Conservation (phyloP, 37 sponge, comb jelly and placozoan species). For the Halisarca cf. caerulea region DNA sequence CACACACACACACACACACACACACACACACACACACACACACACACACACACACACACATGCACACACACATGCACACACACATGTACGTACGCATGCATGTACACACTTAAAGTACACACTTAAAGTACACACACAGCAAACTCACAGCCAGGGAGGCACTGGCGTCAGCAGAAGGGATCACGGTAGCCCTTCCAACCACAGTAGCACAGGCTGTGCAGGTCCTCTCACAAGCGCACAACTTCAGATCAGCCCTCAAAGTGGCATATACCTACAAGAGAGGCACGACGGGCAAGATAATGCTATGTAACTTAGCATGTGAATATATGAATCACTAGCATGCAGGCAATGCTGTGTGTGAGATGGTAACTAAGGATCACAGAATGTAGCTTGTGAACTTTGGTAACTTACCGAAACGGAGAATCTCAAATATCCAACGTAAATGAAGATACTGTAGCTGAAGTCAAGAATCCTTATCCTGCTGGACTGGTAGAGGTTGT, state of each 20-base stretch:
- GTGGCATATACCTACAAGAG: background rate
- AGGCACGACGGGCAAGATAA: too few species aligned
- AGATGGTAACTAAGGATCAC: background rate
- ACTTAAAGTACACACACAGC: background rate
- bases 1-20: too few species aligned
- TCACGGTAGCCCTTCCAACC: background rate
- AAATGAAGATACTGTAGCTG: background rate
- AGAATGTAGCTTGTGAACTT: too few species aligned
- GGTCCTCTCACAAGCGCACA: slow-evolving; percentile 28
- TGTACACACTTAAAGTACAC: background rate
- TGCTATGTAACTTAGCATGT: too few species aligned
- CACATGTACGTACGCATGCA: background rate
- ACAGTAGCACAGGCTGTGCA: slow-evolving; percentile 1
- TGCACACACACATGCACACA: background rate
- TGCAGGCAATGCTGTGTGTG: too few species aligned
- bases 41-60: too few species aligned
- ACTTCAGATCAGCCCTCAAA: background rate
- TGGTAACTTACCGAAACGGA: background rate
- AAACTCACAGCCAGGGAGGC: background rate
- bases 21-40: too few species aligned
- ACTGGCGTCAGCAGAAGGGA: background rate
- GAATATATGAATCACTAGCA: too few species aligned
- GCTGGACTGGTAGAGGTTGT: too few species aligned
- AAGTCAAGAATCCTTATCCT: background rate
- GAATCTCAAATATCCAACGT: background rate